Conservation (phyloP, 1,140 invertebrate species). For the Temnothorax curvispinosus region DNA sequence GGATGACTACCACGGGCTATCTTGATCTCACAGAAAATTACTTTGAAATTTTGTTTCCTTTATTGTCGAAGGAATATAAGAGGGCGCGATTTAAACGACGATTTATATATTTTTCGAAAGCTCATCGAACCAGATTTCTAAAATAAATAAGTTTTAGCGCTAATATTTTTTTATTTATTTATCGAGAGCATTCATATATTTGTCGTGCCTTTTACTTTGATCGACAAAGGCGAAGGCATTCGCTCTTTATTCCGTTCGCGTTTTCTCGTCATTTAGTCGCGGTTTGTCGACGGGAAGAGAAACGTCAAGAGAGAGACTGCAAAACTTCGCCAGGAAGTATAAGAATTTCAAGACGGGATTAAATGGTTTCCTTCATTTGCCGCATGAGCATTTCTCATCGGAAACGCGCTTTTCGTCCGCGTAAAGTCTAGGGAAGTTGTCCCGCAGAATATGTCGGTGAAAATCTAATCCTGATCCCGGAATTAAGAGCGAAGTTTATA, state of each 20-base stretch:
- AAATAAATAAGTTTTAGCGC: neutral
- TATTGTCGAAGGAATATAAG: neutral
- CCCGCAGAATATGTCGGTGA: slow-evolving; percentile 1
- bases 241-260: neutral
- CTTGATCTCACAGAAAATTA: neutral
- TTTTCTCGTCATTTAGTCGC: neutral
- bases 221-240: neutral
- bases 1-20: neutral
- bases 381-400: slow-evolving; percentile 36
- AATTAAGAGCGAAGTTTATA: slow-evolving; percentile 39
- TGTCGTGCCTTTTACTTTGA: neutral
- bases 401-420: neutral
- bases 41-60: neutral
- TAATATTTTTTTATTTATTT: neutral
- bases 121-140: neutral
- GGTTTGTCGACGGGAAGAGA: neutral
- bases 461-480: slow-evolving; percentile 24
- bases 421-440: neutral
- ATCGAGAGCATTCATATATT: neutral
- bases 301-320: neutral
- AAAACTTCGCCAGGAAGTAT: neutral
- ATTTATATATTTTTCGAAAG: neutral
- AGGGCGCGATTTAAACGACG: neutral
- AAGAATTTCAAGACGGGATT: slow-evolving; percentile 14
- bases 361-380: neutral